phyloP scores from a whole-genome alignment of 1,140 invertebrate species.

The Laupala kohalensis region DNA sequence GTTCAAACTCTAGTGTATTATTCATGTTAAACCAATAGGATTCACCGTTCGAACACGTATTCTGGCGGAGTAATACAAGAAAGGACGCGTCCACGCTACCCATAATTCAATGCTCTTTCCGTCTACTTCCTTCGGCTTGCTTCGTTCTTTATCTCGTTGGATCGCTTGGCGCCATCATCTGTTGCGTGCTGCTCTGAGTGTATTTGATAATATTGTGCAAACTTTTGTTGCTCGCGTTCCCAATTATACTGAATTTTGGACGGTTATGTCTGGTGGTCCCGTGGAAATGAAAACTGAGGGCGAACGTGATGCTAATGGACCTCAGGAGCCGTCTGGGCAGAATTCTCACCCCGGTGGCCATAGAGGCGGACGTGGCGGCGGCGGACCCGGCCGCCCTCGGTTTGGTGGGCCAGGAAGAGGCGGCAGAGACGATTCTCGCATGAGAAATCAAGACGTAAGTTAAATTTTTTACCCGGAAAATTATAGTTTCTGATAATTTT shows the following conservation, averaged over 20 bases:
- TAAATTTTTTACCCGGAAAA: no score
- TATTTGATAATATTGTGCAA: not conserved
- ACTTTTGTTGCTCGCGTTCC: not conserved
- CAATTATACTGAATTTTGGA: not conserved
- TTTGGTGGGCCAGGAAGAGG: not conserved
- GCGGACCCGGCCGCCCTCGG: no score
- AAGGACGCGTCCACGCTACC: not conserved
- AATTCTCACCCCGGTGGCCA: not conserved
- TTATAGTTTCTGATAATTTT: no score
- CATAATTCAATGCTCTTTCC: not conserved
- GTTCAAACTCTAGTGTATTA: no score
- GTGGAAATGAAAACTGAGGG: not conserved
- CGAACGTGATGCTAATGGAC: not conserved
- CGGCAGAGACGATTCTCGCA: not conserved
- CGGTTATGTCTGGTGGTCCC: not conserved
- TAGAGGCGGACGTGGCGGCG: not conserved
- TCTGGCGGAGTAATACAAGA: not conserved
- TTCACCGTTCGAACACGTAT: no score
- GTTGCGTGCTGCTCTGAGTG: not conserved
- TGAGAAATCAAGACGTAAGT: not conserved
- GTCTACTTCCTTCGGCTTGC: not conserved
- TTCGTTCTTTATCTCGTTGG: not conserved
- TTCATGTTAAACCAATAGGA: no score
- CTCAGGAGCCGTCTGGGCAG: not conserved
- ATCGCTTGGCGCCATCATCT: not conserved